Base-by-base conservation (phyloP, 2,113 vertebrate genomes). In the Odocoileus hemionus region DNA sequence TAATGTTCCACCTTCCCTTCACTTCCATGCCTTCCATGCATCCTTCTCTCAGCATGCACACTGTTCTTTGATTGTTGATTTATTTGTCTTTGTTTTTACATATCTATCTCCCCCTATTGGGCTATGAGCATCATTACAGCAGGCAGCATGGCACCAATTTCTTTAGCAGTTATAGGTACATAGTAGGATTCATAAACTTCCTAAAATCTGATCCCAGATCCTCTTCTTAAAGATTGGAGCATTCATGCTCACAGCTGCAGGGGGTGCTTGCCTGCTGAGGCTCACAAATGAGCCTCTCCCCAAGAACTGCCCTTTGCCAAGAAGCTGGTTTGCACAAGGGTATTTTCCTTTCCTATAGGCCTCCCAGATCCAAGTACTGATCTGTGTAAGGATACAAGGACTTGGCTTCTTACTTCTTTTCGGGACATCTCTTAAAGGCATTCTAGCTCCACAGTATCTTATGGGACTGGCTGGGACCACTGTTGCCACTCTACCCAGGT, bases 31-130 rank as follows among this genome's bases (percentile, higher is more conserved):
- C 36, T 89, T 93, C 54, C 39, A 76, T 14, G 52, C 7, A 33
- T 26, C 52, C 54, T 78, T 60, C n/a, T 26, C 10, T 45, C 54
- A 89, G 60, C 45, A 52, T 45, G 52, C 15, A 50, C 30, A 16
- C 7, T 50, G 36, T 60, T 55, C 84, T 36, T 57, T 83, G 3
- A 45, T 85, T 30, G 74, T 2, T 78, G 8, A 70, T 74, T 78
- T 70, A 47, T 89, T 86, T 91, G 47, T 82, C 28, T 88, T 67
- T 91, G 54, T 89, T 94, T 96, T 87, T 64, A 91, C 36, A 91
- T 79, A 96, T 76, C 64, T 97, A 57, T 85, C 91, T 93, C 89
- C 88, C 76, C 64, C 96, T 96, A 28, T 94, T 91, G 93, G 82
- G 26, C 76, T 97, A 13, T 95, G 54, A 70, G n/a, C 23, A 57